Conservation (phyloP, 2,797 vertebrate species). For the Melanotaenia pygmaea region DNA sequence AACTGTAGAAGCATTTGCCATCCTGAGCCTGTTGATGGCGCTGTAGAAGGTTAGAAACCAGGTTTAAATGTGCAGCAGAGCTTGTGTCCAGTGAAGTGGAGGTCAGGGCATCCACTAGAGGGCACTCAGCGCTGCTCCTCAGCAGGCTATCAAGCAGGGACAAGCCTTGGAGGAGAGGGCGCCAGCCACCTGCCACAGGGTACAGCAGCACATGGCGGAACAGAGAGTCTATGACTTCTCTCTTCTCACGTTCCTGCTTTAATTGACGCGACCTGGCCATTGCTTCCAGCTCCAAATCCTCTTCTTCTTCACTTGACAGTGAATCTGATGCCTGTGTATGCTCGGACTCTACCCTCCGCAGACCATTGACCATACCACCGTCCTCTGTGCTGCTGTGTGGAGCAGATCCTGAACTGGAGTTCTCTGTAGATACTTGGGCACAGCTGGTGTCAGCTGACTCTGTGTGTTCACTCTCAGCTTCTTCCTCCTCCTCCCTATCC, state of each 20-base stretch:
- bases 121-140: conserved; percentile 87
- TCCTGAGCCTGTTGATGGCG: conserved; percentile 93
- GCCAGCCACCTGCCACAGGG: conserved; percentile 88
- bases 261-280: conserved; percentile 84
- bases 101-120: conserved; percentile 90
- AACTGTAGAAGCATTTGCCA: conserved; percentile 91
- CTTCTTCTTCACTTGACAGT: conserved; percentile 94
- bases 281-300: conserved; percentile 91
- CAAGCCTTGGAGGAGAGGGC: conserved; percentile 90
- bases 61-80: conserved; percentile 92
- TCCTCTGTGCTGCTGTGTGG: conserved; percentile 79
- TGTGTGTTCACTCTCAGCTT: conserved; percentile 89
- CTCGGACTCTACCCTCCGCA: conserved; percentile 88
- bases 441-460: conserved; percentile 94
- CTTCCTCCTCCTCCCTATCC: conserved; percentile 53
- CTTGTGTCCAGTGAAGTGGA: conserved; percentile 91
- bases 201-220: conserved; percentile 94
- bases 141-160: conserved; percentile 91
- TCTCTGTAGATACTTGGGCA: conserved; percentile 86
- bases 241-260: conserved; percentile 88
- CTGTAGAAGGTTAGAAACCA: conserved; percentile 93
- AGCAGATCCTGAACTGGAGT: conserved; percentile 89
- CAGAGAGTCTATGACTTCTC: conserved; percentile 87
- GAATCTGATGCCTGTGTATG: conserved; percentile 95
- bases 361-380: conserved; percentile 64